A percentile compares a stretch with the other conserved stretches of the same genome.
phyloP scores from a whole-genome alignment of 2,797 vertebrate species.

The Ctenopoma multispine region DNA sequence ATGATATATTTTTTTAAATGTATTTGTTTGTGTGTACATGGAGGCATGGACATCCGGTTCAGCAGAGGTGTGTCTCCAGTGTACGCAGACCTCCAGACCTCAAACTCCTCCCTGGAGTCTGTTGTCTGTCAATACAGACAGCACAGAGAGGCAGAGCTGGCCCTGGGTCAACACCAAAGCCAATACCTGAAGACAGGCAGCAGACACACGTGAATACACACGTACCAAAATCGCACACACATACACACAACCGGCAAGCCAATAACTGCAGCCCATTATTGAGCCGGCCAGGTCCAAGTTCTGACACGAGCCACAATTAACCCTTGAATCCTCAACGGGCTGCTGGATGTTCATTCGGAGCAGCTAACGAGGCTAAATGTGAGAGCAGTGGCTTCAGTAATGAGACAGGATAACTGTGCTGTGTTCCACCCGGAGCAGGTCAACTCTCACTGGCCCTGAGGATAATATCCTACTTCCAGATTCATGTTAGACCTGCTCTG shows the following conservation, averaged over 20 bases:
- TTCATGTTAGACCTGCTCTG: constrained; percentile 43
- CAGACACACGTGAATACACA: constrained; percentile 48
- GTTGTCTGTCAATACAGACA: constrained; percentile 73
- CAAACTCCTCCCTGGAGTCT: constrained; percentile 67
- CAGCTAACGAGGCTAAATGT: constrained; percentile 81
- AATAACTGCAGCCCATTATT: constrained; percentile 83
- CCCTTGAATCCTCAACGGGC: constrained; percentile 76
- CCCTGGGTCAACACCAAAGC: constrained; percentile 82
- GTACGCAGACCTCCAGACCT: constrained; percentile 56
- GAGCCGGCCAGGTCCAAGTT: constrained; percentile 81
- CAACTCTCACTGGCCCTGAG: constrained; percentile 73
- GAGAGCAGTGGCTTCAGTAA: constrained; percentile 80
- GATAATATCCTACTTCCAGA: constrained; percentile 67
- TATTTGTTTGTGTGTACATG: constrained; percentile 11
- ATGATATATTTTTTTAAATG: neutral
- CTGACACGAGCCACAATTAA: constrained; percentile 83
- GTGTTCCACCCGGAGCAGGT: constrained; percentile 70
- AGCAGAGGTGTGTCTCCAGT: constrained; percentile 41
- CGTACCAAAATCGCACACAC: constrained; percentile 46
- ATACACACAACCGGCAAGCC: constrained; percentile 61
- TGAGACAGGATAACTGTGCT: constrained; percentile 77
- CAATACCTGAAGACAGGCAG: constrained; percentile 77
- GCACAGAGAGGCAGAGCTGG: constrained; percentile 65
- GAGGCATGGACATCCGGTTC: constrained; percentile 25
- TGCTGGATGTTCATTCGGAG: constrained; percentile 75